phyloP scores from a whole-genome alignment of 2,113 vertebrate species.

The Fulica atra region DNA sequence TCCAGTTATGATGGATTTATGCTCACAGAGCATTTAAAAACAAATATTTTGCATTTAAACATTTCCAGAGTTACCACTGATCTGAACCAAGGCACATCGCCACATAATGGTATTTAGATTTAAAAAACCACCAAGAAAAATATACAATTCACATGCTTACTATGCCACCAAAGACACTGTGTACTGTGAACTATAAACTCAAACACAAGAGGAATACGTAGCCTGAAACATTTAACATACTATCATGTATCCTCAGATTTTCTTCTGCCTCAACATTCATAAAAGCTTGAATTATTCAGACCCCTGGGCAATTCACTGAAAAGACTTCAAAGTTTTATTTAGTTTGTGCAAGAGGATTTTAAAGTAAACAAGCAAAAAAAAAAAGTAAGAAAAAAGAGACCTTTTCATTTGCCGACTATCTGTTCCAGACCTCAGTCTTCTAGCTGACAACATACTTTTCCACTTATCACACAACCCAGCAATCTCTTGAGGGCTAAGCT shows the following conservation, averaged over 20 bases:
- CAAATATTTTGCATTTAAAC: background rate
- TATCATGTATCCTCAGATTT: background rate
- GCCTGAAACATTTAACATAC: background rate
- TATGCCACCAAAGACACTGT: background rate
- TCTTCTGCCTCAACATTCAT: background rate
- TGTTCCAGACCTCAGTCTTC: background rate
- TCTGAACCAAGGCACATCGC: background rate
- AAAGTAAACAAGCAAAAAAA: background rate
- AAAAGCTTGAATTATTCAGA: background rate
- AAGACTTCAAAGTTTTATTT: background rate
- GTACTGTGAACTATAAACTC: background rate
- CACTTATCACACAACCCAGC: background rate
- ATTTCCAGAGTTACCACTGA: background rate
- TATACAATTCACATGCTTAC: background rate
- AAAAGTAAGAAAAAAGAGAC: rapidly evolving
- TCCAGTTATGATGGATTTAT: background rate
- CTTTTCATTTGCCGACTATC: background rate
- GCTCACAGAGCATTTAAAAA: background rate
- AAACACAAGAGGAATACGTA: background rate
- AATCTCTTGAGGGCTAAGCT: background rate
- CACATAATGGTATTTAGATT: background rate
- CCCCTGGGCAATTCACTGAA: background rate
- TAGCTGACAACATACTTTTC: background rate
- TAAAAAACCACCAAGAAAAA: background rate
- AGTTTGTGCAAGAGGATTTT: background rate